phyloP scores from a whole-genome alignment of 2,888 invertebrate species.

The Noctua fimbriata region DNA sequence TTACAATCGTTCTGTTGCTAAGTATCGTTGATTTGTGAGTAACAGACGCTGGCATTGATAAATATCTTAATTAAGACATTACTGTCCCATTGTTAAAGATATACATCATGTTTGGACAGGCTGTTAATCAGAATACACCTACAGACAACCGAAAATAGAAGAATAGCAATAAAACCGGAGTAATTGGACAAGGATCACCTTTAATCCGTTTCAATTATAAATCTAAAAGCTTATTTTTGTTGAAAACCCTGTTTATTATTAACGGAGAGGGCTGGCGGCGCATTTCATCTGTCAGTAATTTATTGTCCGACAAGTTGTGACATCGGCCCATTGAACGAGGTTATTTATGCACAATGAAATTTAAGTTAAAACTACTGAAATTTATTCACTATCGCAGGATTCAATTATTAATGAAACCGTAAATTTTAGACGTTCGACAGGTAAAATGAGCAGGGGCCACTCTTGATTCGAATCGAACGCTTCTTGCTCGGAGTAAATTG shows the following conservation, averaged over 20 bases:
- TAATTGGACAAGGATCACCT: slow-evolving; percentile 60
- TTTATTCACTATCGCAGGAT: slow-evolving; percentile 59
- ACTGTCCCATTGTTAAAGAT: slow-evolving; percentile 6
- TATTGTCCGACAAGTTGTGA: slow-evolving; percentile 78
- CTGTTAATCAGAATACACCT: slow-evolving; percentile 13
- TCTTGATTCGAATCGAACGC: slow-evolving; percentile 33
- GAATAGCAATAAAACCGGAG: slow-evolving; percentile 36
- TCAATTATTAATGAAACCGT: slow-evolving; percentile 67
- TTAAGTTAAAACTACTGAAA: slow-evolving; percentile 70
- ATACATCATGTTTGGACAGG: slow-evolving; percentile 36
- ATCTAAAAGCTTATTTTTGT: slow-evolving; percentile 63
- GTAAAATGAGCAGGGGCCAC: slow-evolving; percentile 40
- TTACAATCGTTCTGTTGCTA: slow-evolving; percentile 22
- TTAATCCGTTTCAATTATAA: slow-evolving; percentile 60
- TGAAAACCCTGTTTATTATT: slow-evolving; percentile 69
- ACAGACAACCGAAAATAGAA: slow-evolving; percentile 6
- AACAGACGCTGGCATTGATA: slow-evolving; percentile 31
- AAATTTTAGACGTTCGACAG: slow-evolving; percentile 59
- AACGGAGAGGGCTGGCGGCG: slow-evolving; percentile 67
- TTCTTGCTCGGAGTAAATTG: slow-evolving; percentile 30
- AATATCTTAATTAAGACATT: slow-evolving; percentile 36
- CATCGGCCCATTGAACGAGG: slow-evolving; percentile 72
- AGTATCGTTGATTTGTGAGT: slow-evolving; percentile 35
- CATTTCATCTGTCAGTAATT: slow-evolving; percentile 80
- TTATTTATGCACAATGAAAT: slow-evolving; percentile 75